Percentiles rank a stretch among this genome's conserved stretches.
Evolutionary conservation across 2,797 vertebrate species (phyloP).

Genomic region (Mus spretus): DNA sequence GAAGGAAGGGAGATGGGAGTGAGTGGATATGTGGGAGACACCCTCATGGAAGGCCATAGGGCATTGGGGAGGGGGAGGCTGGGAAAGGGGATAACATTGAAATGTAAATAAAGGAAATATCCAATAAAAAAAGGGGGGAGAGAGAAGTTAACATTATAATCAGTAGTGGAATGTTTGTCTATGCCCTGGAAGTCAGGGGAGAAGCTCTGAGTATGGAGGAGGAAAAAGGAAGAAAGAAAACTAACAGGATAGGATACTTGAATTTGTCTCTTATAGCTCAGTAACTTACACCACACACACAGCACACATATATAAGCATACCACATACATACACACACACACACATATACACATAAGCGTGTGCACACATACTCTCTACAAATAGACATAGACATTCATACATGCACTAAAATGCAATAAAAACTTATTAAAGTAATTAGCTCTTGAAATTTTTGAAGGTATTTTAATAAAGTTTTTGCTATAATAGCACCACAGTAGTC

Average conservation of each 20-base stretch:
- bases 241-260: neutral
- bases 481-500: neutral
- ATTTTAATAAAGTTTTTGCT: conserved; percentile 6
- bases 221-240: neutral
- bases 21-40: no score
- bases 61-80: no score
- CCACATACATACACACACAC: neutral
- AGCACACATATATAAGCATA: neutral
- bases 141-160: neutral
- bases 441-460: neutral
- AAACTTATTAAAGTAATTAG: neutral
- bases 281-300: neutral
- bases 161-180: neutral
- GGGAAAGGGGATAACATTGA: no score
- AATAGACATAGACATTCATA: neutral
- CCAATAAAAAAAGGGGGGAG: no score
- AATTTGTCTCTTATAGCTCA: neutral
- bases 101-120: no score
- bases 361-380: neutral
- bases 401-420: neutral
- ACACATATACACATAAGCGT: neutral
- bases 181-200: neutral
- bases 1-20: no score
- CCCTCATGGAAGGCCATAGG: no score
- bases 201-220: neutral